phyloP scores from a whole-genome alignment of 1,140 invertebrate genomes.

The Leptopilina clavipes region DNA sequence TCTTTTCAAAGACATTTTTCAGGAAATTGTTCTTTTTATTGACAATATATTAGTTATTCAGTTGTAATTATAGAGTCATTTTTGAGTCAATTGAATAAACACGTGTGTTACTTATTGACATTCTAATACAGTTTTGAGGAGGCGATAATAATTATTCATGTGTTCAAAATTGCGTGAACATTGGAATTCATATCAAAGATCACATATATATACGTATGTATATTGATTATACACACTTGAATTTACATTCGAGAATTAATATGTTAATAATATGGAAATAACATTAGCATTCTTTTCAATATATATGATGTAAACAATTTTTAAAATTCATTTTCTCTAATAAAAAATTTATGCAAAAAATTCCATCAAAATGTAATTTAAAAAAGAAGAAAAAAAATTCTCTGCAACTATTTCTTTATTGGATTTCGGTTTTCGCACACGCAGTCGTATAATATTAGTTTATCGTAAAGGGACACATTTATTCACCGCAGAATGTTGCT shows the following conservation, averaged over 20 bases:
- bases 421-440: not conserved
- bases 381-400: not conserved
- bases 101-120: conserved; percentile 7
- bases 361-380: not conserved
- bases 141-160: not conserved
- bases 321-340: not conserved
- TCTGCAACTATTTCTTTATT: not conserved
- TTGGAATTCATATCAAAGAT: conserved; percentile 8
- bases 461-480: not conserved
- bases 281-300: conserved; percentile 3
- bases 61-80: not conserved
- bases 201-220: not conserved
- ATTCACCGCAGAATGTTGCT: conserved; percentile 2
- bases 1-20: not conserved
- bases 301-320: not conserved
- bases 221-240: not conserved
- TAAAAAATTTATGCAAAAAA: not conserved
- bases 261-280: conserved; percentile 9
- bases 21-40: conserved; percentile 10
- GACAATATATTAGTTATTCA: not conserved
- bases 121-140: not conserved
- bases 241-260: not conserved
- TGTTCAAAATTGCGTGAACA: not conserved
- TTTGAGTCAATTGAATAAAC: not conserved
- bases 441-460: not conserved